These are phyloP conservation scores for Stegastes partitus DNA, from an alignment of 2,113 vertebrate species.

Conservation along the genomic window DNA sequence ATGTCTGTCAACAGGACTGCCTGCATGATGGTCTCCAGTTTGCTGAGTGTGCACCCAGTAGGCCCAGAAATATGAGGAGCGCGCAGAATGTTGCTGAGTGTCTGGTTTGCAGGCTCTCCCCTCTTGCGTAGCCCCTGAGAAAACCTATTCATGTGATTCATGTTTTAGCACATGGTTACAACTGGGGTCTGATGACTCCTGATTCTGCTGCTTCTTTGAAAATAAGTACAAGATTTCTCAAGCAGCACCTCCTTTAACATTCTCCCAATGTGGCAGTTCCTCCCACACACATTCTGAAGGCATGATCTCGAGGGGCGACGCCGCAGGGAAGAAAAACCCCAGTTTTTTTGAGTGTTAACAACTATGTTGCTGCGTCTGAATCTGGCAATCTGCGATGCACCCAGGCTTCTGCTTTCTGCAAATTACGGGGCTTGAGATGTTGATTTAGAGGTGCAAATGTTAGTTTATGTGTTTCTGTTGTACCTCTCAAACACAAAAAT, in stretches of 20 bases:
- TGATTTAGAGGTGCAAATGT: slow-evolving; percentile 62
- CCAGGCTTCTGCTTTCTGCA: slow-evolving; percentile 43
- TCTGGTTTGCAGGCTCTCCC: slow-evolving; percentile 40
- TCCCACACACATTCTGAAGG: slow-evolving; percentile 46
- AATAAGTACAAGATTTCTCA: slow-evolving; percentile 32
- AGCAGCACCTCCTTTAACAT: slow-evolving; percentile 32
- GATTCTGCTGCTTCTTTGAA: slow-evolving; percentile 44
- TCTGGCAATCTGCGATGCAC: slow-evolving; percentile 19
- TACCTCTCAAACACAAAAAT: slow-evolving; percentile 31
- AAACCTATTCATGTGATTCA: slow-evolving; percentile 56
- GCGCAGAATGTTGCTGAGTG: slow-evolving; percentile 66
- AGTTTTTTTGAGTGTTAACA: slow-evolving; percentile 55
- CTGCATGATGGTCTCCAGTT: slow-evolving; percentile 59
- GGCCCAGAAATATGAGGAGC: slow-evolving; percentile 64
- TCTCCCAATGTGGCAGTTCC: slow-evolving; percentile 29
- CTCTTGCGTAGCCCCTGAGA: slow-evolving; percentile 18
- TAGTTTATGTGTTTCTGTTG: slow-evolving; percentile 33
- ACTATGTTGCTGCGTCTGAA: slow-evolving; percentile 46
- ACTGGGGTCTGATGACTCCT: not conserved
- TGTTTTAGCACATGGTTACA: slow-evolving; percentile 47
- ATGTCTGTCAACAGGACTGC: slow-evolving; percentile 61
- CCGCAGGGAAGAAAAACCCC: slow-evolving; percentile 39
- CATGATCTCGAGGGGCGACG: not conserved
- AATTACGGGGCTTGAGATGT: slow-evolving; percentile 69
- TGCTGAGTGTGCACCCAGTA: slow-evolving; percentile 67